Evolutionary conservation across 2,888 invertebrate species (phyloP), one percentile per base, ranked within the genome.

Genomic region (Drosophila birchii): DNA sequence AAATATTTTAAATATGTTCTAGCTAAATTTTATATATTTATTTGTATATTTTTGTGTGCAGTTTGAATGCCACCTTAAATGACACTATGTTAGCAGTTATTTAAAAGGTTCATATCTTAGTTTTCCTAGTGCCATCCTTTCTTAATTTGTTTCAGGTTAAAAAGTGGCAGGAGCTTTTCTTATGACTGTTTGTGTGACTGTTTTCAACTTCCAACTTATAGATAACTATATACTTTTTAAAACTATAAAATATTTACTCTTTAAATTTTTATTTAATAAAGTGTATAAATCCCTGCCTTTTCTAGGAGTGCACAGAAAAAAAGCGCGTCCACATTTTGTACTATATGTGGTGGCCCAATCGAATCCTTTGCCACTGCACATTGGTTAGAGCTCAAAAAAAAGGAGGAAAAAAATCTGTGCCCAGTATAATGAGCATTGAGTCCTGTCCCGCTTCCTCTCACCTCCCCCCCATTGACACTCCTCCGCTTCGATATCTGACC

Each of bases 361-460:
- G 88, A 87, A 60, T 56, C 49, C 70, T 36, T 41, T 29, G 54
- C 29, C 51, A 41, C 20, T 26, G 62, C 68, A 68, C 61, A 83
- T 63, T 66, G 75, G 57, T 53, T 64, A 43, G 23, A 58, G 58
- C 32, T 47, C 26, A 55, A 61, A 63, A 36, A 38, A 59, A 51
- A 61, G n/a, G 3, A 18, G 32, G 7, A 23, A 39, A 49, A 64
- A 73, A 67, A 66, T 55, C 54, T 66, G 51, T 60, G 47, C 60
- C 57, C 55, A 81, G 86, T 79, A 79, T 82, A 82, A 82, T 82
- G 86, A 87, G 88, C 82, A 78, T 70, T 64, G 79, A 32, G 20
- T 51, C 51, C 51, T 34, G 14, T 5, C 14, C 34, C 49, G 5
- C 20, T 20, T 7, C 51, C 69, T 12, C 26, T 26, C 5, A 4